Base-by-base conservation (phyloP, 1,140 invertebrate species). In the Oscheius sp. region DNA sequence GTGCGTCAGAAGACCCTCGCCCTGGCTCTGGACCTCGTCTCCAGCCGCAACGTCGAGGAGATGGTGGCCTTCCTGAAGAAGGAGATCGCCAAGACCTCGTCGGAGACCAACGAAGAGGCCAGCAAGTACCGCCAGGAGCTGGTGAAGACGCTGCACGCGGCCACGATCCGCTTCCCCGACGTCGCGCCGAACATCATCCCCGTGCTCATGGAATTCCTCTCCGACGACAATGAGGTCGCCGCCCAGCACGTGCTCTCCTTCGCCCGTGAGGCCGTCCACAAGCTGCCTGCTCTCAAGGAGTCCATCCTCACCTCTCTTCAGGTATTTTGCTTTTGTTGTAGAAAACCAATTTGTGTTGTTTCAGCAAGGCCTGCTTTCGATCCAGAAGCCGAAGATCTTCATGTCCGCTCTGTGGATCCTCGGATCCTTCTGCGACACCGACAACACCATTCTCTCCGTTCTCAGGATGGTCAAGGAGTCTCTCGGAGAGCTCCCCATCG, bases 141-240 rank as follows among this genome's bases (percentile, higher is more conserved):
- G 18, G 95, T 99, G 32, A 88, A 93, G 69, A 98, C 95, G 7
- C 85, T 99, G 67, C 95, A 99, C 86, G 89, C 91, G 15, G 95
- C 94, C 82, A 94, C 92, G 68, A 93, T 98, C 75, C 97, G 94
- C 88, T 99, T 99, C 87, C 95, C 96, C 1, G 95, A 99, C 86
- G 94, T 98, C 63, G 94, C 95, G 23, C 89, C 89, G 59, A 91
- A 91, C 67, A 93, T 98, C 58, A 94, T 98, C 78, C 95, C 93
- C 34, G 92, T 97, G 42, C 87, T 99, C 67, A 91, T 95, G 77
- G 95, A 98, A 84, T 94, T 98, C 85, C 87, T 99, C n/a, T 91
- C 92, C 1, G 95, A 97, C 85, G 92, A 90, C 52, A 93, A 93
- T 86, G 95, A 97, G 86, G 87, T 93, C 62, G 94, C 94, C 28